A percentile compares a stretch with the other conserved stretches of the same genome.
These are phyloP conservation scores for Lepidochrysops patricia DNA, from an alignment of 2,888 invertebrate species.

Conservation along the genomic window DNA sequence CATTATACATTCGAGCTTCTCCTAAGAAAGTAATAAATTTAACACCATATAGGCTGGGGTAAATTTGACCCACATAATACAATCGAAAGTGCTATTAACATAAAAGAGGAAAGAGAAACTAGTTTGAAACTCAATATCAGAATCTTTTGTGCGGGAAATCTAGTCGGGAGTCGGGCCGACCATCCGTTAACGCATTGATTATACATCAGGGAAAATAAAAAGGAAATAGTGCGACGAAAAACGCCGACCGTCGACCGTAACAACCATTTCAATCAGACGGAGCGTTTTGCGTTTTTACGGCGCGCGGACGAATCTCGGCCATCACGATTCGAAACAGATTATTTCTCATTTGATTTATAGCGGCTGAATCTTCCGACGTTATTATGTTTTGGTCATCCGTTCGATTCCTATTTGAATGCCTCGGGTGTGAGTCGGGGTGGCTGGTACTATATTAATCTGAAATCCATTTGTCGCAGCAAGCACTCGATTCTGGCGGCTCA, in stretches of 20 bases:
- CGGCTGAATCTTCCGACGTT: constrained; percentile 71
- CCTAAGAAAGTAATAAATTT: constrained; percentile 3
- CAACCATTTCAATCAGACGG: constrained; percentile 73
- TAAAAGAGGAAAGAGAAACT: constrained; percentile 67
- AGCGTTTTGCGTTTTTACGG: constrained; percentile 74
- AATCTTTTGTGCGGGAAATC: constrained; percentile 72
- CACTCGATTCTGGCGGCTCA: constrained; percentile 54
- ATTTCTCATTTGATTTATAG: constrained; percentile 76
- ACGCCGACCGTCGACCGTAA: constrained; percentile 50
- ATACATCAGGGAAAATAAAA: constrained; percentile 73
- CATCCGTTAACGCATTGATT: constrained; percentile 74
- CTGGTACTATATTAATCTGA: constrained; percentile 74
- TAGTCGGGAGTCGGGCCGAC: constrained; percentile 61
- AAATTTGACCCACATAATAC: constrained; percentile 29
- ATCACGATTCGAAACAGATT: constrained; percentile 74
- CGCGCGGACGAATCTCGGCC: constrained; percentile 38
- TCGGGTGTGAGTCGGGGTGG: constrained; percentile 71
- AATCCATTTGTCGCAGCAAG: constrained; percentile 71
- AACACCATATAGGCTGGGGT: neutral
- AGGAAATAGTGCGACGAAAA: constrained; percentile 63
- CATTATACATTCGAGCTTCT: neutral
- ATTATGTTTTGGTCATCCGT: constrained; percentile 76
- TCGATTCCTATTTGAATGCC: constrained; percentile 75
- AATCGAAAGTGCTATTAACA: constrained; percentile 66
- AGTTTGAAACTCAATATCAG: constrained; percentile 71